phyloP scores from a whole-genome alignment of 2,888 invertebrate species.

The Perizoma flavofasciatum region DNA sequence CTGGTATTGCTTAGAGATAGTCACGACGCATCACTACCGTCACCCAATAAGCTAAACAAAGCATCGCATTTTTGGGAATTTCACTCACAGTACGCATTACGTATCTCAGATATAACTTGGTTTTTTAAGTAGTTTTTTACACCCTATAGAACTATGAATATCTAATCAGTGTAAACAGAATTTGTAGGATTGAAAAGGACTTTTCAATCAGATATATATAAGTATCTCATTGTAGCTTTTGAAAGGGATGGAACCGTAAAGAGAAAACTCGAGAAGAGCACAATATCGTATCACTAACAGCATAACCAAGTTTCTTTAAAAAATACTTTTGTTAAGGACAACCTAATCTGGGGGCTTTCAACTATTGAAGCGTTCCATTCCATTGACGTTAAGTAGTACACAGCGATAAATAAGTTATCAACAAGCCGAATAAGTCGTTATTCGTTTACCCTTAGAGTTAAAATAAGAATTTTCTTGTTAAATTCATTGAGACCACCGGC shows the following conservation, averaged over 20 bases:
- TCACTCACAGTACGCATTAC: no score
- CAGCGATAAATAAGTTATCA: conserved; percentile 28
- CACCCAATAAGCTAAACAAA: not conserved
- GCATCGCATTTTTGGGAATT: not conserved
- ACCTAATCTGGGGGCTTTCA: conserved; percentile 26
- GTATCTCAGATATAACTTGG: not conserved
- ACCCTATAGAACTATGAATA: no score
- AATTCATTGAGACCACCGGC: conserved; percentile 46
- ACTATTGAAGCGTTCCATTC: conserved; percentile 24
- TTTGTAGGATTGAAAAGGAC: no score
- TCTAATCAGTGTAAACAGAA: no score
- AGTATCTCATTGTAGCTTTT: no score
- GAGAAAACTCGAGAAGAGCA: no score
- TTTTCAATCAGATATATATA: no score
- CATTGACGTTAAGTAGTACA: conserved; percentile 25
- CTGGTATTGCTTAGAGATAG: conserved; percentile 3
- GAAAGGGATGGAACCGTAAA: no score
- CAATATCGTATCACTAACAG: conserved; percentile 1
- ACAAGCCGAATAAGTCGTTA: conserved; percentile 23
- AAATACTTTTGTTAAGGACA: conserved; percentile 19
- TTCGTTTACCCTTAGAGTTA: conserved; percentile 24
- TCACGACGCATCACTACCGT: conserved; percentile 12
- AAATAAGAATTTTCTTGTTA: conserved; percentile 33
- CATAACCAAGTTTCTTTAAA: conserved; percentile 13
- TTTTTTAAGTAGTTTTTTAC: not conserved